phyloP scores from a whole-genome alignment of 2,888 invertebrate genomes.

The Noctua comes region DNA sequence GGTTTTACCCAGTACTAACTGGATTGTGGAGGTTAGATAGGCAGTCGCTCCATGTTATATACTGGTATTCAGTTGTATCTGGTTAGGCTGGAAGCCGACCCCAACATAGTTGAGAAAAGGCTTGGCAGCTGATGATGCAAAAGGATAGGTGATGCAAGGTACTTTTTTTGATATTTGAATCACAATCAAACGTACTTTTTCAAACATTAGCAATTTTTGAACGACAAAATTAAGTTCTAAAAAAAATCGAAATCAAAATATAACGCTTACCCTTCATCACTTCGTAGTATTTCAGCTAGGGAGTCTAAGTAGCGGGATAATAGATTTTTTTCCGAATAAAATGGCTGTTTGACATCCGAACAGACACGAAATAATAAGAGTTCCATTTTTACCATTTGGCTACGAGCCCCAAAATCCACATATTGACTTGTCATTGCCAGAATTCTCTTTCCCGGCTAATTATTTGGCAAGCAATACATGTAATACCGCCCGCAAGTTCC shows the following conservation, averaged over 20 bases:
- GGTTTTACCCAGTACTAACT: no score
- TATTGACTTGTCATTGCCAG: background rate
- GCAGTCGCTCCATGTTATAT: no score
- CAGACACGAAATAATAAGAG: background rate
- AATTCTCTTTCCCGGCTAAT: conserved; percentile 63
- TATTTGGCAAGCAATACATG: conserved; percentile 71
- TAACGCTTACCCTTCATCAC: background rate
- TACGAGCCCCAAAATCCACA: background rate
- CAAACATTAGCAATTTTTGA: background rate
- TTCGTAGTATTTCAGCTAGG: background rate
- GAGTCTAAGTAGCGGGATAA: background rate
- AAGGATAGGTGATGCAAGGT: no score
- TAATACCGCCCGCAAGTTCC: conserved; percentile 56
- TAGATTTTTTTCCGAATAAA: background rate
- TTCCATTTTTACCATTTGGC: background rate
- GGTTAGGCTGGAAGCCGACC: no score
- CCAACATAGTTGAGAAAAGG: no score
- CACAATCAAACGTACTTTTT: no score
- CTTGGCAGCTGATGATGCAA: no score
- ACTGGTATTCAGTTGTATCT: no score
- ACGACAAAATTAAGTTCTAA: background rate
- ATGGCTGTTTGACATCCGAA: background rate
- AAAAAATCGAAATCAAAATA: background rate
- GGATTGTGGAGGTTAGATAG: no score
- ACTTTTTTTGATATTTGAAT: no score